These are phyloP conservation scores for Trichacis sp. DNA, from an alignment of 2,888 invertebrate genomes.

Conservation along the genomic window DNA sequence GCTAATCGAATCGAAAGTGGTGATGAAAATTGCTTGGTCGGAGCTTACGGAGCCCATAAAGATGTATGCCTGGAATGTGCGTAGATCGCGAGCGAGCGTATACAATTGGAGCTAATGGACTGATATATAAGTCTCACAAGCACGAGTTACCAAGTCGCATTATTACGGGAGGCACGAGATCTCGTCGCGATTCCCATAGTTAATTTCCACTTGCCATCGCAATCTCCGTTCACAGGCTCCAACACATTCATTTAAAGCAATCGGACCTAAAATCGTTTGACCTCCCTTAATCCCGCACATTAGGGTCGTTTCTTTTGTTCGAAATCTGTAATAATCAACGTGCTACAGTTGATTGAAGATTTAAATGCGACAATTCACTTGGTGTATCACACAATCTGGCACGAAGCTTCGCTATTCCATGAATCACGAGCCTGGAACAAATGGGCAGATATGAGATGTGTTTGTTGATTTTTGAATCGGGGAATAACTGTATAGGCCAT, in stretches of 20 bases:
- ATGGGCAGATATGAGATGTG: too few relatives aligned
- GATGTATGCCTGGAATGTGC: conserved; percentile 57
- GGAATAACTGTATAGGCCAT: neutral
- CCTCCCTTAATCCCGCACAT: conserved; percentile 7
- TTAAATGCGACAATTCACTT: too few relatives aligned
- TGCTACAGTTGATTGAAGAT: too few relatives aligned
- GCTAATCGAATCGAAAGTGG: too few relatives aligned
- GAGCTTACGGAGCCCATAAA: neutral
- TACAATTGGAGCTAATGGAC: conserved; percentile 64
- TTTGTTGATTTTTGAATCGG: too few relatives aligned
- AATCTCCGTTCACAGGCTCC: conserved; percentile 16
- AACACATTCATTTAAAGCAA: conserved; percentile 16
- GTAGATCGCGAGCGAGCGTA: conserved; percentile 54
- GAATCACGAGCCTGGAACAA: too few relatives aligned
- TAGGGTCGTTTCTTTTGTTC: neutral
- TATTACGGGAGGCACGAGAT: too few relatives aligned
- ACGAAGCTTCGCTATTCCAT: too few relatives aligned
- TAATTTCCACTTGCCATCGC: conserved; percentile 20
- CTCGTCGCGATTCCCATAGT: conserved; percentile 29
- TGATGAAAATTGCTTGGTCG: neutral
- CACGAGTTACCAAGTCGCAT: conserved; percentile 50
- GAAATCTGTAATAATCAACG: too few relatives aligned
- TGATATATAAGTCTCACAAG: conserved; percentile 63
- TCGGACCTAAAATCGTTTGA: conserved; percentile 17
- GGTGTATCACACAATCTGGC: too few relatives aligned